Base-by-base conservation (phyloP, 2,888 invertebrate genomes). In the Acrobasis consociella region DNA sequence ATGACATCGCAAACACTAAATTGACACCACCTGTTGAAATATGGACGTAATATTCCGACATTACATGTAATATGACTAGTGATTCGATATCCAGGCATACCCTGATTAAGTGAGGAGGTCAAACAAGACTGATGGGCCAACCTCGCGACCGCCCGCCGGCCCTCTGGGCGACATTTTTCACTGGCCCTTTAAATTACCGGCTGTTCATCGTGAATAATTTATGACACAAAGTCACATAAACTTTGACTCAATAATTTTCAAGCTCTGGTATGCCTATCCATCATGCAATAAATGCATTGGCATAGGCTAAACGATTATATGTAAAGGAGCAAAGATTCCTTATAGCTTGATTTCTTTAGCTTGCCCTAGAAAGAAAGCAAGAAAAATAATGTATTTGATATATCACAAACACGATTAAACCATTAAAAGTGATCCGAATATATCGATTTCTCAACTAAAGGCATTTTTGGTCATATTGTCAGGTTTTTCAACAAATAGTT, bases 121-220 rank as follows among this genome's bases (percentile, higher is more conserved):
- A 73, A 72, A 73, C 64, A 74, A 77, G 75, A 76, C 63, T 72
- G 74, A 77, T 78, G 72, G 71, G 22, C 63, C 67, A 71, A 77
- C 74, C 72, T 64, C 56, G 62, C 68, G 71, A 69, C 69, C 71
- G 65, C 69, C 69, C 22, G 17, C 53, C 49, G 31, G 65, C 66
- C 68, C 67, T 64, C 60, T 60, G 67, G 68, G 72, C 70, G 68
- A 76, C 76, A 78, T 83, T 83, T 85, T 81, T 81, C 78, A 79
- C 74, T 72, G 73, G 69, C 68, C 74, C 73, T 71, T 72, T 70
- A 82, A 84, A 81, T 81, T 77, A 77, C 76, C 71, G 72, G 69
- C 75, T 75, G 75, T 80, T 79, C 75, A 81, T 78, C 80, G 71
- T 77, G 78, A 82, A 82, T 84, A 75, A 73, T 75, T 73, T 70